Evolutionary conservation across 2,113 vertebrate species (phyloP), one percentile per base, ranked within the genome.

Genomic region (Nycticorax nycticorax): DNA sequence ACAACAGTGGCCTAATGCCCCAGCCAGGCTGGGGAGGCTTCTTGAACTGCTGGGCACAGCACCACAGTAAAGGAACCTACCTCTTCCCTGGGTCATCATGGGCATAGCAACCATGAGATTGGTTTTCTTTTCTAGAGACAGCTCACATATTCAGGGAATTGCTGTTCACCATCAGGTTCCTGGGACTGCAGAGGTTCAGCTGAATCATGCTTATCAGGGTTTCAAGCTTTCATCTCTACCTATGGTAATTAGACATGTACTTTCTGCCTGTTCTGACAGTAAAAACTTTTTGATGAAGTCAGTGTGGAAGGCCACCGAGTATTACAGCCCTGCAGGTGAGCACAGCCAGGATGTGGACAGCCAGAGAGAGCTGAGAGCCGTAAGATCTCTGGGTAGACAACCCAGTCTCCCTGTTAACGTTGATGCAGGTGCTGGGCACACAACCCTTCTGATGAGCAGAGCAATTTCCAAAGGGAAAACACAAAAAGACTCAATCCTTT

Each of bases 301-400:
- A 1, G 6, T 3, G 1, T 64, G 48, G 63, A 92, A 76, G 23
- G 23, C 32, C 12, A 27, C 4, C 0, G 0, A 69, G 23, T 50
- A 45, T 50, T 87, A 74, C 43, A 88, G 39, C 14, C 75, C 72
- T 69, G 39, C 16, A 16, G 14, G 18, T 80, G 52, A 95, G 18
- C 23, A 56, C 8, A 75, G 28, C 0, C 0, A 79, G 11, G 53
- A 52, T 0, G 1, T 1, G 2, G 66, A 18, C 53, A 88, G 37
- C 14, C 45, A 92, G 45, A 92, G 53, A 21, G 41, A 88, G 26
- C 26, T 35, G 57, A 88, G 37, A 92, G 16, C 30, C 2, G 0
- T 10, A 69, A 85, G 41, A 74, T 11, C 27, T 67, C 14, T 15
- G 45, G 3, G 35, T 10, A 57, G 41, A 73, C 45, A 82, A 7